Evolutionary conservation across 2,113 vertebrate species (phyloP), one percentile per base, ranked within the genome.

Genomic region (Cyprinus carpio): DNA sequence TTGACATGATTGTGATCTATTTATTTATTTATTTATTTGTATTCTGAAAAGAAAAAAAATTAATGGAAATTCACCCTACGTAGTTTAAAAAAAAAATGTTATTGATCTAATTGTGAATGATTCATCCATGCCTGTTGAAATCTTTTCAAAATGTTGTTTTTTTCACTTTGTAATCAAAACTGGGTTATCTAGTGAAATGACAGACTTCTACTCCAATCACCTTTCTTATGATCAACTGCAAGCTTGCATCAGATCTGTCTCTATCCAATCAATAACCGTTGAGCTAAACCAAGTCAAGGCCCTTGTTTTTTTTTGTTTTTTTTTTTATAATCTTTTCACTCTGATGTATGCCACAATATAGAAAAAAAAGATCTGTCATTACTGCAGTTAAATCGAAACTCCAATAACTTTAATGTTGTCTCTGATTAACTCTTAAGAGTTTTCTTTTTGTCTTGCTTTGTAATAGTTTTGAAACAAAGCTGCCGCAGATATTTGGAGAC

Each of bases 401-500:
- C 3, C 46, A 49, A 49, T 4, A 72, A 43, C 4, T n/a, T 43
- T 11, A 4, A 34, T 15, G 20, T 43, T 72, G 69, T 20, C 8
- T 37, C 65, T 69, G 18, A 37, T 69, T 8, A 23, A 16, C 29
- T 69, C 16, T 69, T 16, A 75, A 29, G 37, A 18, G 25, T 29
- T 75, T 71, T 71, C 18, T 71, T 87, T 86, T 49, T 82, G 23
- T 72, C 10, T 27, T 11, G 83, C 8, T 86, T 6, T 90, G 27
- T 83, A 81, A 40, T 85, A 96, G 95, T 90, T 95, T 96, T 89
- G 95, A 96, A 91, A 75, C 91, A 10, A 95, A 93, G 87, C 90
- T 96, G 60, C 87, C 91, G 0, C 92, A 95, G 89, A 94, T 96
- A 90, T 96, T 95, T 86, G 92, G 90, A 69, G 94, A 94, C 84